Evolutionary conservation across 2,113 vertebrate species (phyloP).

Genomic region (Physeter macrocephalus): DNA sequence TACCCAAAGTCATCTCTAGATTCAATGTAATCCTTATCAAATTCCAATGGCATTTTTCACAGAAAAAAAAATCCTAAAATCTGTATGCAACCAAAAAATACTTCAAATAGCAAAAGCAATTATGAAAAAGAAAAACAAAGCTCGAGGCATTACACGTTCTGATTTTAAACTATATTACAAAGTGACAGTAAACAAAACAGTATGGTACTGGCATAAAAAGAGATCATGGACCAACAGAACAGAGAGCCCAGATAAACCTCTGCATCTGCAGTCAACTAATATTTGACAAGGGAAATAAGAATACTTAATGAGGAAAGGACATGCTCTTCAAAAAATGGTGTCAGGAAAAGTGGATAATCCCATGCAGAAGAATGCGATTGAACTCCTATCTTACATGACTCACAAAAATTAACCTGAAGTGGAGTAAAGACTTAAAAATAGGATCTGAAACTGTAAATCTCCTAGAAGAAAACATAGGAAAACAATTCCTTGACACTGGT

Average conservation of each 20-base stretch:
- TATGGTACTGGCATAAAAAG: not conserved
- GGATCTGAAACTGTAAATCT: not conserved
- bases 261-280: not conserved
- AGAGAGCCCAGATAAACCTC: not conserved
- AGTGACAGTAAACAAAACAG: not conserved
- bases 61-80: not conserved
- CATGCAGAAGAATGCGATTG: not conserved
- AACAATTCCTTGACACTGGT: not conserved
- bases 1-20: not conserved
- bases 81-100: not conserved
- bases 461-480: not conserved
- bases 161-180: not conserved
- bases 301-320: not conserved
- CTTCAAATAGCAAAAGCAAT: not conserved
- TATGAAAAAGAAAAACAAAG: not conserved
- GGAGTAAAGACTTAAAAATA: not conserved
- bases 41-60: not conserved
- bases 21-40: not conserved
- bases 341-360: not conserved
- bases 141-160: not conserved
- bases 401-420: not conserved
- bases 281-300: not conserved
- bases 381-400: not conserved
- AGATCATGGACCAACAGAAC: not conserved
- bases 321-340: not conserved